Evolutionary conservation across 2,113 vertebrate species (phyloP).

Genomic region (Puffinus mauretanicus): DNA sequence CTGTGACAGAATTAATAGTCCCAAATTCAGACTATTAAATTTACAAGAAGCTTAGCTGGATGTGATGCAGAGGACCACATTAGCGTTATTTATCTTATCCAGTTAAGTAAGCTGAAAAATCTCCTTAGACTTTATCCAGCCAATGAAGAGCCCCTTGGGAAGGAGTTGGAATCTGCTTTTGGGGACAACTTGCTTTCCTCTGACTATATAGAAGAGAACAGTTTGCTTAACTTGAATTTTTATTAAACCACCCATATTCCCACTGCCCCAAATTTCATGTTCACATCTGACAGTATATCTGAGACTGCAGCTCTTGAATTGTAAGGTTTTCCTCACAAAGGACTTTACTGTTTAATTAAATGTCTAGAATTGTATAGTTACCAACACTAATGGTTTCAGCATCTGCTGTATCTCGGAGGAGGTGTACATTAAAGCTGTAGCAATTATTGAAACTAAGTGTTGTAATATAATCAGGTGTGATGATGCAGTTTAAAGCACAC

Average conservation of each 20-base stretch:
- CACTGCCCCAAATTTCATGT: not conserved
- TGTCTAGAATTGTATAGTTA: not conserved
- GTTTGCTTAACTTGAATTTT: not conserved
- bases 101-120: not conserved
- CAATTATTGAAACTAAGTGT: not conserved
- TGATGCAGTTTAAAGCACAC: not conserved
- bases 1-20: not conserved
- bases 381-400: not conserved
- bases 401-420: not conserved
- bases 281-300: not conserved
- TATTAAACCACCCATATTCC: not conserved
- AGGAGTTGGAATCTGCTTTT: not conserved
- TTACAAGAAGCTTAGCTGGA: not conserved
- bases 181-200: not conserved
- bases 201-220: not conserved
- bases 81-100: not conserved
- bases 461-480: not conserved
- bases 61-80: not conserved
- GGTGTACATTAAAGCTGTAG: not conserved
- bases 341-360: not conserved
- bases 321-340: not conserved
- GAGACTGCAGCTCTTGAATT: not conserved
- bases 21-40: not conserved
- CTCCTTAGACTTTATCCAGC: not conserved
- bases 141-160: not conserved